Conservation (phyloP, 1,140 invertebrate genomes). For the Penaeus vannamei region DNA sequence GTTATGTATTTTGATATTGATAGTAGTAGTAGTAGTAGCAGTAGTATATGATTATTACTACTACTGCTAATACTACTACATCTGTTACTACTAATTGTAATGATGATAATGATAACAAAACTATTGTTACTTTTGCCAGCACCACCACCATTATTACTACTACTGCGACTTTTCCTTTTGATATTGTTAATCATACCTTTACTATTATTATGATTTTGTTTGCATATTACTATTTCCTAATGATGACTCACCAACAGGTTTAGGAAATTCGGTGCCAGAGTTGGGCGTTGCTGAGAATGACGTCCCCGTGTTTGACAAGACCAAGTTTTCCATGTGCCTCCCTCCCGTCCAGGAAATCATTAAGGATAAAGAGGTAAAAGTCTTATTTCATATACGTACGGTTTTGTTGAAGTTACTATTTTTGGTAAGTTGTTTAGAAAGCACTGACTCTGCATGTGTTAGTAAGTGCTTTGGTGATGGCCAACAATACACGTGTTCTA, state of each 20-base stretch:
- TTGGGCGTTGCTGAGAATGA: constrained; percentile 73
- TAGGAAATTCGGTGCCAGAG: constrained; percentile 78
- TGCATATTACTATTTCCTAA: neutral
- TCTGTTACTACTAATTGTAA: too few relatives aligned
- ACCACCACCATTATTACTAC: too few relatives aligned
- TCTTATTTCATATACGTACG: neutral
- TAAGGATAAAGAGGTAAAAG: constrained; percentile 66
- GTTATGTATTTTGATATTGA: too few relatives aligned
- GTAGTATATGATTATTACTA: too few relatives aligned
- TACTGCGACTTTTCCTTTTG: too few relatives aligned
- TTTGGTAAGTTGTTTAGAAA: constrained; percentile 38
- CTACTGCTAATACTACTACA: too few relatives aligned
- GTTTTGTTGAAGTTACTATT: neutral
- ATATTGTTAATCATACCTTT: too few relatives aligned
- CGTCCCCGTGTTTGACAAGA: constrained; percentile 75
- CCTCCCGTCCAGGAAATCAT: constrained; percentile 74
- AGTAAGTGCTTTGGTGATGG: too few relatives aligned
- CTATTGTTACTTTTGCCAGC: too few relatives aligned
- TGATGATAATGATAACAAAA: too few relatives aligned
- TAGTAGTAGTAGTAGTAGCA: too few relatives aligned
- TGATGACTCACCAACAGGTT: constrained; percentile 72
- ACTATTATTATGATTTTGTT: too few relatives aligned
- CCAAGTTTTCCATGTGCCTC: constrained; percentile 78
- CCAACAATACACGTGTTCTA: neutral
- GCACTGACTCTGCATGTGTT: constrained; percentile 35